Conservation (phyloP, 92 coral and sea anemone species). For the Isaurus tuberculatus region DNA sequence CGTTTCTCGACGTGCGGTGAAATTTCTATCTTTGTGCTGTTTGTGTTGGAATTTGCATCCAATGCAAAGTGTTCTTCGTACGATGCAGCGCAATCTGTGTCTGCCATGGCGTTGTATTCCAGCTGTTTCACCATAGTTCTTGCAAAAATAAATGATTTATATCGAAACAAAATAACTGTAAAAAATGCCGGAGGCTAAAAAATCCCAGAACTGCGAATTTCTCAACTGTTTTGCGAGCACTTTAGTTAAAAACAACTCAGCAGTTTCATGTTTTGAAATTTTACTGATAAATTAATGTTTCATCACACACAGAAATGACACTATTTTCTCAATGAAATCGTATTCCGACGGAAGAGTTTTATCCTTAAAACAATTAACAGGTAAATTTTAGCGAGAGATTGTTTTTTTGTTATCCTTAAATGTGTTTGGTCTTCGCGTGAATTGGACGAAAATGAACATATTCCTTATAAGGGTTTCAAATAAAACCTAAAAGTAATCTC, state of each 20-base stretch:
- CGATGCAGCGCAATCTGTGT: neutral
- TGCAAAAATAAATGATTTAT: neutral
- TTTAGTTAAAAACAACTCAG: neutral
- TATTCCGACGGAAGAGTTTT: neutral
- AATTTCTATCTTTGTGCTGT: conserved; percentile 23
- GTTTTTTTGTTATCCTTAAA: neutral
- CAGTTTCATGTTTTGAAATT: neutral
- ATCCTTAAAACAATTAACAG: conserved; percentile 13
- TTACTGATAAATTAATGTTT: neutral
- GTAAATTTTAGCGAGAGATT: neutral
- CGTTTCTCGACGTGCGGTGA: neutral
- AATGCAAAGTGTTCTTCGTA: conserved; percentile 29
- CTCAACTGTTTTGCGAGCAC: no score
- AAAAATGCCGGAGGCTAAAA: conserved; percentile 29
- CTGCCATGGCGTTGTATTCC: conserved; percentile 33
- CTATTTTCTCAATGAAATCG: neutral
- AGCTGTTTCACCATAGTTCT: conserved; percentile 16
- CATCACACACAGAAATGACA: neutral
- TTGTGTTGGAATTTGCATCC: conserved; percentile 4
- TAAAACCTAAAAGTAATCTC: conserved; percentile 5
- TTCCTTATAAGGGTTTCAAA: conserved; percentile 7
- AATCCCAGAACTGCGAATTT: neutral
- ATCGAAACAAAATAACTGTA: neutral
- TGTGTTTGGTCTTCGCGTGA: conserved; percentile 37
- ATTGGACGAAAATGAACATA: neutral